phyloP scores from a whole-genome alignment of 2,113 vertebrate genomes.

The Psilopsiagon aurifrons region DNA sequence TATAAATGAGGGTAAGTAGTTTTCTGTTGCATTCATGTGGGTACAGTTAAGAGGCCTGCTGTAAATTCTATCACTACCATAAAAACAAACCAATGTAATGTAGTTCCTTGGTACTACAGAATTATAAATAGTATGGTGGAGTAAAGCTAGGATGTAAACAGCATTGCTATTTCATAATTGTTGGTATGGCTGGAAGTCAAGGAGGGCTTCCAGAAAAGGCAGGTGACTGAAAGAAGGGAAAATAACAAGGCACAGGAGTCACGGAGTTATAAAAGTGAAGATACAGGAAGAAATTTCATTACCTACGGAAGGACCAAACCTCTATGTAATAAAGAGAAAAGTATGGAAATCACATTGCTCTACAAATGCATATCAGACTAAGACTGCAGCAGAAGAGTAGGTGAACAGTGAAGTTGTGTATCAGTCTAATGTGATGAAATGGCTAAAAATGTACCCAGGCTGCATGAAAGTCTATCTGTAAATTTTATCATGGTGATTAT shows the following conservation, averaged over 20 bases:
- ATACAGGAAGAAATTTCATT: neutral
- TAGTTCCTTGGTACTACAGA: neutral
- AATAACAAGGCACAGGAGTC: neutral
- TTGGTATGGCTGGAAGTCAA: neutral
- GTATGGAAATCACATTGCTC: neutral
- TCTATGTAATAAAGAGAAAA: neutral
- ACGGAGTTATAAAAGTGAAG: neutral
- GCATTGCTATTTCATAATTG: neutral
- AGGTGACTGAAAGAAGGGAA: neutral
- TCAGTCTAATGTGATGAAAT: slow-evolving; percentile 12
- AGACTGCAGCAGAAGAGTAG: neutral
- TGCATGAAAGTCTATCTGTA: neutral
- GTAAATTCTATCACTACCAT: neutral
- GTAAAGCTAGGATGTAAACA: neutral
- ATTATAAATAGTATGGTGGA: neutral
- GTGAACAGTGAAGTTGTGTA: neutral
- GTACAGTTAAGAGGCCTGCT: neutral
- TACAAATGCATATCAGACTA: neutral
- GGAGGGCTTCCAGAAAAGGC: neutral
- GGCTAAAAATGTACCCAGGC: slow-evolving; percentile 14
- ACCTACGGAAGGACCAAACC: neutral
- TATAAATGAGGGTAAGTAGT: neutral
- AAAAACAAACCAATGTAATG: neutral
- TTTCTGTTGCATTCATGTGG: neutral
- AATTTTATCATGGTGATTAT: slow-evolving; percentile 14